Evolutionary conservation across 2,113 vertebrate species (phyloP), one percentile per base, ranked within the genome.

Genomic region (Urocolius indicus): DNA sequence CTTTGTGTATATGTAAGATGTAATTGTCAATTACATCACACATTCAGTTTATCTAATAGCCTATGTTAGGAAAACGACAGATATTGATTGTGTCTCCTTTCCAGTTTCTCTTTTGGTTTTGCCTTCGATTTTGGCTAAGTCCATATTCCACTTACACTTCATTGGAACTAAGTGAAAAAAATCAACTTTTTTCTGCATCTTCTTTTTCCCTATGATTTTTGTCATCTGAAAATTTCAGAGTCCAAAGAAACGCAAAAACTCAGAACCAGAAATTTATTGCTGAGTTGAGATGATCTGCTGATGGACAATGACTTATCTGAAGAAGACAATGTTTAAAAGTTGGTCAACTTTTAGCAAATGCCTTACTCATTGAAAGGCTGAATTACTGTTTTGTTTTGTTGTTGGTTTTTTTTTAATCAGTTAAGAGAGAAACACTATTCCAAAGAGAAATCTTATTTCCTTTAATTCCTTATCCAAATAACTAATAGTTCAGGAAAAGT

Each of bases 21-120:
- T 14, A 87, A 93, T 87, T 95, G 52, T 73, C 86, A 87, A 67
- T 90, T 85, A 51, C 62, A 89, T 18, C n/a, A 54, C 49, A 67
- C 2, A 54, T 66, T 76, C 36, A 58, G 19, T 76, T 89, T 57
- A 87, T 96, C 84, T 81, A 88, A 76, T 57, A 34, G 46, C 9
- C 46, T 13, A 1, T 2, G 2, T 84, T 74, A 74, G 52, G 43
- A 87, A 93, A 90, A 75, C 45, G 77, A 46, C 6, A 90, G 65
- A 73, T 16, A 32, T 21, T 46, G 10, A 16, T 61, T 61, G 4
- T 59, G 5, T 14, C 15, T 87, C 7, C 6, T 91, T 93, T 81
- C 48, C 20, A 46, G 5, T 30, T 81, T 57, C 88, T 26, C 10
- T 62, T 58, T 77, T 66, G 2, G 1, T 71, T 85, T 82, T 73